A percentile compares a stretch with the other conserved stretches of the same genome.
phyloP scores from a whole-genome alignment of 2,113 vertebrate species.

The Macrotus californicus region DNA sequence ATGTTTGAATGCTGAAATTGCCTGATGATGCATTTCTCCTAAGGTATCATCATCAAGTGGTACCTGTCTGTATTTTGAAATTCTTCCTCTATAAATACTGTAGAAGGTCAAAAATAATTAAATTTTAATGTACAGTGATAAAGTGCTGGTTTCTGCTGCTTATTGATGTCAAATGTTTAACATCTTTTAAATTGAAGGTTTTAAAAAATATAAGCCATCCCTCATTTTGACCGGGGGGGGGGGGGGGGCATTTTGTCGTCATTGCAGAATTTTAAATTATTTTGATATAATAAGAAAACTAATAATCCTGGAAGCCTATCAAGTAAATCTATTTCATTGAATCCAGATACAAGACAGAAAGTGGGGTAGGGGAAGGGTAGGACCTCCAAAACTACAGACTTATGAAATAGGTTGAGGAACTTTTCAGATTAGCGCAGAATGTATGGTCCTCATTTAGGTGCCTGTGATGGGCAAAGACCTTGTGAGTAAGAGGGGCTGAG shows the following conservation, averaged over 20 bases:
- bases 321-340: conserved; percentile 5
- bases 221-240: rapidly evolving
- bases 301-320: not conserved
- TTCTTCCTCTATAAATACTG: not conserved
- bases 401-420: not conserved
- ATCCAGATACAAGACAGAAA: not conserved
- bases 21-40: not conserved
- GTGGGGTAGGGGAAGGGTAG: not conserved
- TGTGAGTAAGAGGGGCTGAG: not conserved
- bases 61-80: not conserved
- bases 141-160: not conserved
- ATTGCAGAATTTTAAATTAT: not conserved
- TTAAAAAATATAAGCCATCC: not conserved
- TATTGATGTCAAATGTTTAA: not conserved
- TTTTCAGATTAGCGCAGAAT: not conserved
- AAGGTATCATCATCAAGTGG: not conserved
- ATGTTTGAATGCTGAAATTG: too few relatives aligned
- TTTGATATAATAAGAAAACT: conserved; percentile 11
- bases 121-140: not conserved
- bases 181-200: not conserved
- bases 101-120: not conserved
- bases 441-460: not conserved
- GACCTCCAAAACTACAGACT: not conserved
- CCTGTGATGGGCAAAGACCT: not conserved
- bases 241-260: not conserved